Percentiles rank a stretch among this genome's conserved stretches.
phyloP scores from a whole-genome alignment of 2,888 invertebrate genomes.

The Carcina quercana region DNA sequence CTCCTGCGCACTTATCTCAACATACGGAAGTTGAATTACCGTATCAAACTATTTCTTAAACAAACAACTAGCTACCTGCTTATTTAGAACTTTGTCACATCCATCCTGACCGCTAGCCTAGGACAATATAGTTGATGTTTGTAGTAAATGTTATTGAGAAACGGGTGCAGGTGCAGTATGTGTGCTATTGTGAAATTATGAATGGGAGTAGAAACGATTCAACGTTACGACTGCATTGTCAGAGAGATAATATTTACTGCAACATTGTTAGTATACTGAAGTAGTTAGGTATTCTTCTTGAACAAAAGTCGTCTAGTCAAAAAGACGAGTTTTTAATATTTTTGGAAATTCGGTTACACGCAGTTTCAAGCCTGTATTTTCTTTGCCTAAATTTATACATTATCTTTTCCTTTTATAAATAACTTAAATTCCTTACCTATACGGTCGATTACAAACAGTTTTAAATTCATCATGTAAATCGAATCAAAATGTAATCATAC shows the following conservation, averaged over 20 bases:
- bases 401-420: too few relatives aligned
- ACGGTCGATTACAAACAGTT: too few relatives aligned
- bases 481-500: too few relatives aligned
- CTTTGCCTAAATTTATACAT: too few relatives aligned
- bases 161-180: constrained; percentile 19
- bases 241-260: constrained; percentile 8
- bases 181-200: constrained; percentile 32
- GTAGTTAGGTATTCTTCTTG: too few relatives aligned
- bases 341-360: too few relatives aligned
- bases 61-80: constrained; percentile 36
- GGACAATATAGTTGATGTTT: constrained; percentile 7
- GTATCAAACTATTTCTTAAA: constrained; percentile 50
- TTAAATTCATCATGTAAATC: too few relatives aligned
- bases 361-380: too few relatives aligned
- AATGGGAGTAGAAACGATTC: constrained; percentile 31
- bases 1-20: constrained; percentile 44
- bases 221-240: constrained; percentile 15
- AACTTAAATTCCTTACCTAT: too few relatives aligned
- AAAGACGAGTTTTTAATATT: too few relatives aligned
- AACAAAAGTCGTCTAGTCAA: too few relatives aligned
- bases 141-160: constrained; percentile 18
- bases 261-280: too few relatives aligned
- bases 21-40: constrained; percentile 57
- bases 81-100: constrained; percentile 33
- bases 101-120: constrained; percentile 13